A percentile compares a stretch with the other conserved stretches of the same genome.
Evolutionary conservation across 2,888 invertebrate species (phyloP).

Genomic region (Cylindroiulus punctatus): DNA sequence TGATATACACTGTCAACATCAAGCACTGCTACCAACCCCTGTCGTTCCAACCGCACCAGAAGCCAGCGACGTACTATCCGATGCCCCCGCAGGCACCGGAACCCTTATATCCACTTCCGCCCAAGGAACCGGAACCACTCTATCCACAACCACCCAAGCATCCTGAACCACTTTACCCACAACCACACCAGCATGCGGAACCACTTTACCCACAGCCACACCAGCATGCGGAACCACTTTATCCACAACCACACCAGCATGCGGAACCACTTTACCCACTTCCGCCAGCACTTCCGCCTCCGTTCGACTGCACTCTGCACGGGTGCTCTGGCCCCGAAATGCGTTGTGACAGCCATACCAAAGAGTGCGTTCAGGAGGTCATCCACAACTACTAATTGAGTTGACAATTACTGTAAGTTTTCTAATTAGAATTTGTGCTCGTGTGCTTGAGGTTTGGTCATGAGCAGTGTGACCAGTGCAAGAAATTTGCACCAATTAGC

Average conservation of each 20-base stretch:
- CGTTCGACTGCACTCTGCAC: background rate
- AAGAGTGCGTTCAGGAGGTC: background rate
- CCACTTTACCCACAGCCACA: background rate
- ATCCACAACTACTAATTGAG: background rate
- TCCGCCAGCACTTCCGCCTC: background rate
- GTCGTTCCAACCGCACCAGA: background rate
- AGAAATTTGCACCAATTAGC: too few relatives aligned
- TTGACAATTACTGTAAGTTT: background rate
- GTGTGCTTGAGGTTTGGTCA: too few relatives aligned
- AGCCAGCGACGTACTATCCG: background rate
- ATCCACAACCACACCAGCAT: background rate
- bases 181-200: background rate
- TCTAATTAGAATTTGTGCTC: too few relatives aligned
- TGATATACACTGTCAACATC: constrained; percentile 19
- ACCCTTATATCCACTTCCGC: background rate
- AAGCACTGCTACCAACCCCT: constrained; percentile 5
- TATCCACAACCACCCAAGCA: background rate
- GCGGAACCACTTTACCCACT: background rate
- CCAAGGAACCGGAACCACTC: background rate
- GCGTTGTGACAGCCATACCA: background rate
- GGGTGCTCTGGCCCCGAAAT: background rate
- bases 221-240: background rate
- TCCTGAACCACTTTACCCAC: background rate
- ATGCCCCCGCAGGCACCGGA: background rate
- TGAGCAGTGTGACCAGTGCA: too few relatives aligned